Percentiles rank a stretch among this genome's conserved stretches.
Evolutionary conservation across 2,888 invertebrate genomes (phyloP).

Genomic region (Caenorhabditis sp.): DNA sequence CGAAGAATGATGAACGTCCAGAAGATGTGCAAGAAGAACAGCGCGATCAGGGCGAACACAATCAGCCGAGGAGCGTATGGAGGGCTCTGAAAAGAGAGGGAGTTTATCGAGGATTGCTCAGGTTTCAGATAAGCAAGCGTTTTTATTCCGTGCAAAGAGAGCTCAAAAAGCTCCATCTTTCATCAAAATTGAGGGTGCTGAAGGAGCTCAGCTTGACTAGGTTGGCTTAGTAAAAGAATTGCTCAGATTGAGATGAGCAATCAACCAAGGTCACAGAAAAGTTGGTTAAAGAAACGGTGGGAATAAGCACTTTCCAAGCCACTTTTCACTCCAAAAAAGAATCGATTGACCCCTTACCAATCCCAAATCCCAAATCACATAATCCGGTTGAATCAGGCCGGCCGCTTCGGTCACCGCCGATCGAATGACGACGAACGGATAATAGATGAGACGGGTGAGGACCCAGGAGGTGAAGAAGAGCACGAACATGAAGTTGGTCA

Average conservation of each 20-base stretch:
- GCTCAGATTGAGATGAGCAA: too few species aligned
- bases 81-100: conserved; percentile 47
- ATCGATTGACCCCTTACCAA: conserved; percentile 63
- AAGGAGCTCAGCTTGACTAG: background rate
- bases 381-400: conserved; percentile 79
- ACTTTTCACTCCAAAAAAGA: too few species aligned
- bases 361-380: conserved; percentile 70
- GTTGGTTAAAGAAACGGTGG: background rate
- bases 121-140: background rate
- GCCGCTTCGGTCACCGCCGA: conserved; percentile 79
- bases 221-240: too few species aligned
- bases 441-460: conserved; percentile 77
- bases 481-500: conserved; percentile 77
- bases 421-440: conserved; percentile 78
- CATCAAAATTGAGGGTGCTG: background rate
- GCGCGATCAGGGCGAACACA: conserved; percentile 74
- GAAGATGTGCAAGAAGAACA: conserved; percentile 79
- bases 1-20: conserved; percentile 80
- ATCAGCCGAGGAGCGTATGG: conserved; percentile 80
- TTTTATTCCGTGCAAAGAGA: background rate
- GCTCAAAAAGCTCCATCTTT: background rate
- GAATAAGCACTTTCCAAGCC: too few species aligned
- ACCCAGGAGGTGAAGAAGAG: conserved; percentile 79
- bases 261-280: too few species aligned
- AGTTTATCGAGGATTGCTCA: background rate